Evolutionary conservation across 2,113 vertebrate species (phyloP), one percentile per base, ranked within the genome.

Genomic region (Cepphus grylle): DNA sequence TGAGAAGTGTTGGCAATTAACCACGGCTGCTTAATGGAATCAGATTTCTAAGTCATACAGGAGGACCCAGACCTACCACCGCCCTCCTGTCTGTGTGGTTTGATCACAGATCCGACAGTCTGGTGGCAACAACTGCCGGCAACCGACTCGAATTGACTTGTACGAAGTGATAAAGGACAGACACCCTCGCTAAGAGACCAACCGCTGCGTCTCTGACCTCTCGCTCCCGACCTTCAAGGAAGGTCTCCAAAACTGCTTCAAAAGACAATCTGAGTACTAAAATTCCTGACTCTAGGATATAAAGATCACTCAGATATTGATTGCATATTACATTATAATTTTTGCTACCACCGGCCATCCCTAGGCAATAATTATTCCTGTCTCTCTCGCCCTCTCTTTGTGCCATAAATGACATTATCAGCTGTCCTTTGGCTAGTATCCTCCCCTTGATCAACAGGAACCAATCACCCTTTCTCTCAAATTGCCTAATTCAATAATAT

Each of bases 401-500:
- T 90, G 92, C 81, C 93, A 79, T 77, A 73, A 92, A 80, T 97
- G 59, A 85, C 58, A 85, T 85, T 94, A 90, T 91, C 93, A 82
- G 78, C 84, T 80, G 43, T 95, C 84, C 84, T 94, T 81, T 95
- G 78, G 78, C 81, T 40, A 15, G 56, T 49, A 90, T 61, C 62
- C 81, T 93, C 70, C 66, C 84, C 91, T 86, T 91, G 93, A 88
- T 93, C 81, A 90, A 49, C 70, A 91, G 70, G 62, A 96, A 77
- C 84, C 88, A 93, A 92, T 90, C 93, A 70, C 18, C 74, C 78
- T 82, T 77, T 70, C 71, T 61, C 84, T 88, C 85, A 93, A 90
- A 88, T 77, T 91, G 85, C 78, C 71, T 82, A 52, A 90, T 95
- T 93, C 91, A 79, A 93, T 91, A 92, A 80, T 93, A 38, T 58